Percentiles rank a stretch among this genome's conserved stretches.
These are phyloP conservation scores for Diachasma alloeum DNA, from an alignment of 1,140 invertebrate species.

Conservation along the genomic window DNA sequence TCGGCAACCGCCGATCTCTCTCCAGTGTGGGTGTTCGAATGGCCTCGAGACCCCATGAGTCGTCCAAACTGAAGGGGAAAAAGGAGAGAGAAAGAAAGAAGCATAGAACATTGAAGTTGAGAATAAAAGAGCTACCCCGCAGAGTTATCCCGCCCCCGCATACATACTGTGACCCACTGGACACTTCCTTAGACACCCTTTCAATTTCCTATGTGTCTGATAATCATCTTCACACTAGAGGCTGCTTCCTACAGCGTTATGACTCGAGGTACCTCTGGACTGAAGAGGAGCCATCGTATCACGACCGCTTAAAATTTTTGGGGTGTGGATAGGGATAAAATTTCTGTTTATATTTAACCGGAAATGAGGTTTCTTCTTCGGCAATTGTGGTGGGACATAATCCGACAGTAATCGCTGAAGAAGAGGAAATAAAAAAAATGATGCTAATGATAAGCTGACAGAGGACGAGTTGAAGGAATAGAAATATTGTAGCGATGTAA, in stretches of 20 bases:
- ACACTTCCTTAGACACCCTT: slow-evolving; percentile 62
- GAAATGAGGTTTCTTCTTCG: not conserved
- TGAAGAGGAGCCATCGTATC: not conserved
- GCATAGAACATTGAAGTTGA: slow-evolving; percentile 10
- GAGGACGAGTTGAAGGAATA: not conserved
- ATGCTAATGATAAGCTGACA: not conserved
- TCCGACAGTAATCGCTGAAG: not conserved
- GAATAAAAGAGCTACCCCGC: slow-evolving; percentile 41
- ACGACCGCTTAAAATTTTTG: not conserved
- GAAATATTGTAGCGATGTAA: too few relatives aligned
- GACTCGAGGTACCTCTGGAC: not conserved
- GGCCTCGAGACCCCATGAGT: slow-evolving; percentile 42
- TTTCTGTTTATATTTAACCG: not conserved
- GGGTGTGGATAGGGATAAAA: not conserved
- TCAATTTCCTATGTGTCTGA: slow-evolving; percentile 61
- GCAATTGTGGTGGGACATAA: not conserved
- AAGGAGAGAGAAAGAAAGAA: not conserved
- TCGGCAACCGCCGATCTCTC: slow-evolving; percentile 47
- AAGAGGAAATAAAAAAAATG: not conserved
- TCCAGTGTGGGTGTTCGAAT: slow-evolving; percentile 49
- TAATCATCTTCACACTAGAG: slow-evolving; percentile 50
- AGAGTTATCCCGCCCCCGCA: slow-evolving; percentile 44
- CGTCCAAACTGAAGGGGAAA: not conserved
- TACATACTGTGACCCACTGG: slow-evolving; percentile 37
- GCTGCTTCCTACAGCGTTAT: not conserved